A percentile compares a stretch with the other conserved stretches of the same genome.
Evolutionary conservation across 2,113 vertebrate genomes (phyloP).

Genomic region (Chrysochloris asiatica): DNA sequence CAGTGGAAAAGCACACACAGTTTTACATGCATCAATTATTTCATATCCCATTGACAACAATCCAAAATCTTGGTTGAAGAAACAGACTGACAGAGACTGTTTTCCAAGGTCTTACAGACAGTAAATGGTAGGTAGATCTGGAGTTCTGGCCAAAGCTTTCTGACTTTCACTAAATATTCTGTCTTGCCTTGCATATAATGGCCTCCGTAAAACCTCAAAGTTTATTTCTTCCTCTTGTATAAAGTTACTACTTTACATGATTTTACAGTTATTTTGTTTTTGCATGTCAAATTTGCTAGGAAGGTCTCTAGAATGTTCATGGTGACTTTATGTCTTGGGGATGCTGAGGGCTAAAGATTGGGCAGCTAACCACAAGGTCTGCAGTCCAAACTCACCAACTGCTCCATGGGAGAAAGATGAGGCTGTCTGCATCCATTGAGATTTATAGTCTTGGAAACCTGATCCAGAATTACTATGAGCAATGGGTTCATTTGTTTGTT

Average conservation of each 20-base stretch:
- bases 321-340: background rate
- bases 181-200: background rate
- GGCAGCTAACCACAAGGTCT: no score
- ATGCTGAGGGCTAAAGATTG: no score
- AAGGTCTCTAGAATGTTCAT: background rate
- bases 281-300: background rate
- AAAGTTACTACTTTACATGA: background rate
- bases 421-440: no score
- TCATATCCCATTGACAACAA: background rate
- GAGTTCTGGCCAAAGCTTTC: background rate
- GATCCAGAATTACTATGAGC: no score
- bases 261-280: background rate
- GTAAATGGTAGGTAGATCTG: background rate
- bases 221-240: background rate
- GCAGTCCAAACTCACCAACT: no score
- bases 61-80: background rate
- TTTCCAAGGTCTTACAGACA: accelerated
- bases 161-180: background rate
- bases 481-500: no score
- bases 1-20: no score
- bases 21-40: no score
- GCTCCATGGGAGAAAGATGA: no score
- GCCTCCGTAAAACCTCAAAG: background rate
- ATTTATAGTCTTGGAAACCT: no score
- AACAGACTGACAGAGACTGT: no score